Percentiles rank a stretch among this genome's conserved stretches.
Evolutionary conservation across 1,140 invertebrate genomes (phyloP).

Genomic region (Drosophila equinoxialis): DNA sequence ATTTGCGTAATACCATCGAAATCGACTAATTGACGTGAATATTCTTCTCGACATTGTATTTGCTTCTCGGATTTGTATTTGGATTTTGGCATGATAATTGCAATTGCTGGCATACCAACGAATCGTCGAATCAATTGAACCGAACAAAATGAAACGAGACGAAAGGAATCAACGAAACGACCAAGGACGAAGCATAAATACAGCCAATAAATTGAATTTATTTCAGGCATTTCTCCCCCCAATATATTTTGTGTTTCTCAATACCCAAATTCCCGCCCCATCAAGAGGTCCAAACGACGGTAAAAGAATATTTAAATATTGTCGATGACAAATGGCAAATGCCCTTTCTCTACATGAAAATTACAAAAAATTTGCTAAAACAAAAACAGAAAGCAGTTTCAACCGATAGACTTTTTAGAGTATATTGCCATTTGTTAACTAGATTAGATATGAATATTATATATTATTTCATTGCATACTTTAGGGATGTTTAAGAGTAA

Average conservation of each 20-base stretch:
- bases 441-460: too few species aligned
- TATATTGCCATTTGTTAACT: too few species aligned
- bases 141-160: constrained; percentile 10
- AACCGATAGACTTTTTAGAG: too few species aligned
- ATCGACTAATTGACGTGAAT: constrained; percentile 17
- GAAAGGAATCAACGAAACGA: constrained; percentile 14
- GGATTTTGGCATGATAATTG: constrained; percentile 49
- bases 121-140: constrained; percentile 19
- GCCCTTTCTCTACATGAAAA: neutral
- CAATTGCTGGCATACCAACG: constrained; percentile 49
- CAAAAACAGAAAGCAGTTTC: too few species aligned
- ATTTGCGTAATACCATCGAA: constrained; percentile 14
- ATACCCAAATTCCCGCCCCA: too few species aligned
- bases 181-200: constrained; percentile 44
- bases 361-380: too few species aligned
- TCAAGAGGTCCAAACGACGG: neutral
- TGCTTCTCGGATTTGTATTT: neutral
- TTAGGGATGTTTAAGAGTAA: too few species aligned
- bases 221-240: constrained; percentile 47
- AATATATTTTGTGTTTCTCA: constrained; percentile 5
- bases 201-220: constrained; percentile 73
- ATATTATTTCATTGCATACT: too few species aligned
- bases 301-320: neutral
- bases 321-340: neutral
- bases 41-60: neutral